Conservation (phyloP, 2,797 vertebrate species). For the Gambelia wislizenii region DNA sequence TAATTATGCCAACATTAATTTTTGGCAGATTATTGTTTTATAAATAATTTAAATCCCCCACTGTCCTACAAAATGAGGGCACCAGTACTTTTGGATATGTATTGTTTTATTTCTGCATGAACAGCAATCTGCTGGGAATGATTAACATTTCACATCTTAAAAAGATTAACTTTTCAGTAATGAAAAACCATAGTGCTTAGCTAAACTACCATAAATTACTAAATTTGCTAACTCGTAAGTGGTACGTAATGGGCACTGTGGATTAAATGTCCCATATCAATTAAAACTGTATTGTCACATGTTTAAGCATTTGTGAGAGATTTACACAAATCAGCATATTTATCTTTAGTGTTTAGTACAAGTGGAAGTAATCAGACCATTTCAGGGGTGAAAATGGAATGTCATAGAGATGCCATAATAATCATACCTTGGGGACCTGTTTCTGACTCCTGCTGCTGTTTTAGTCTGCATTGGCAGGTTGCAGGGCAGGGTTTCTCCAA, state of each 20-base stretch:
- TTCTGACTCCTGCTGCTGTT: background rate
- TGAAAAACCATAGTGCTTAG: background rate
- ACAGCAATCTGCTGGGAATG: background rate
- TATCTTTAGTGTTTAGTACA: background rate
- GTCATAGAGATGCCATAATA: background rate
- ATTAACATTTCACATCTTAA: slow-evolving; percentile 20
- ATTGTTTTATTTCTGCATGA: background rate
- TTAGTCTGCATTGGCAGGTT: background rate
- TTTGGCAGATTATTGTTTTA: background rate
- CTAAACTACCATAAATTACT: slow-evolving; percentile 10
- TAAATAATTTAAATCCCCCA: background rate
- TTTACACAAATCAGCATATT: background rate
- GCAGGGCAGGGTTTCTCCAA: background rate
- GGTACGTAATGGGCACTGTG: background rate
- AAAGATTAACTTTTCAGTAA: slow-evolving; percentile 1
- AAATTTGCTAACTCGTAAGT: background rate
- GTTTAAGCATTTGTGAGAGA: background rate
- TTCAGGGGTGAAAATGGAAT: background rate
- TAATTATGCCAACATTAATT: slow-evolving; percentile 13
- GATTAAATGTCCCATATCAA: slow-evolving; percentile 14
- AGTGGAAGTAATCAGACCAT: background rate
- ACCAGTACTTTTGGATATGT: background rate
- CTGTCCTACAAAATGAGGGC: background rate
- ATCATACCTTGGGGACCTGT: background rate
- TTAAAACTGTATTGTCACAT: slow-evolving; percentile 10